phyloP scores from a whole-genome alignment of 1,140 invertebrate species.

The Leptonema lineaticorne region DNA sequence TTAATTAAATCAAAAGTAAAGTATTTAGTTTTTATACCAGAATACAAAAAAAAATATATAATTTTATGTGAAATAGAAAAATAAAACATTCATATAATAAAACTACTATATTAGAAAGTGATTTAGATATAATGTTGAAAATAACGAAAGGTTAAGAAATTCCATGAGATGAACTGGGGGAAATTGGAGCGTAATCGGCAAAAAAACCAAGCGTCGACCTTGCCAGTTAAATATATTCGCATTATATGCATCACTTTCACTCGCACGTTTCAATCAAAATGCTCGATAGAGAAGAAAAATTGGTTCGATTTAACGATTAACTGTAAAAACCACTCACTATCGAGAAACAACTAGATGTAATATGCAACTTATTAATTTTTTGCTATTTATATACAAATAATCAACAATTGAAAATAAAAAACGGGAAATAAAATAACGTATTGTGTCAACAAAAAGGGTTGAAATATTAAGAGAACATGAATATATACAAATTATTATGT shows the following conservation, averaged over 20 bases:
- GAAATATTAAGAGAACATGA: background rate
- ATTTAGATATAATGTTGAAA: too few relatives aligned
- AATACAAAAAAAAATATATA: too few relatives aligned
- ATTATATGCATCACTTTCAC: background rate
- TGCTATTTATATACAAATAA: too few relatives aligned
- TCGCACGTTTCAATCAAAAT: background rate
- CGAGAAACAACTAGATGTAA: slow-evolving; percentile 1
- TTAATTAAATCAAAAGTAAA: too few relatives aligned
- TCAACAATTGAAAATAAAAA: too few relatives aligned
- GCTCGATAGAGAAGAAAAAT: background rate
- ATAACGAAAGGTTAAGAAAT: too few relatives aligned
- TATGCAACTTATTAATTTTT: background rate
- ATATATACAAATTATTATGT: background rate
- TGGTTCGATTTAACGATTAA: background rate
- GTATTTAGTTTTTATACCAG: too few relatives aligned
- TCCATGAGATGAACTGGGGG: too few relatives aligned
- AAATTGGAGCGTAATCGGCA: slow-evolving; percentile 7
- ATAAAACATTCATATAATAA: too few relatives aligned
- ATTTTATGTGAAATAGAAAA: too few relatives aligned
- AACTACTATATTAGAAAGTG: too few relatives aligned
- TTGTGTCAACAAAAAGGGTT: background rate
- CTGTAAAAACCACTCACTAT: background rate
- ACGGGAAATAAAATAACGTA: background rate
- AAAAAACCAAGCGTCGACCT: slow-evolving; percentile 17
- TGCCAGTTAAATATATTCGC: background rate